These are phyloP conservation scores for Melinopterus prodromus DNA, from an alignment of 2,888 invertebrate genomes.

Conservation along the genomic window DNA sequence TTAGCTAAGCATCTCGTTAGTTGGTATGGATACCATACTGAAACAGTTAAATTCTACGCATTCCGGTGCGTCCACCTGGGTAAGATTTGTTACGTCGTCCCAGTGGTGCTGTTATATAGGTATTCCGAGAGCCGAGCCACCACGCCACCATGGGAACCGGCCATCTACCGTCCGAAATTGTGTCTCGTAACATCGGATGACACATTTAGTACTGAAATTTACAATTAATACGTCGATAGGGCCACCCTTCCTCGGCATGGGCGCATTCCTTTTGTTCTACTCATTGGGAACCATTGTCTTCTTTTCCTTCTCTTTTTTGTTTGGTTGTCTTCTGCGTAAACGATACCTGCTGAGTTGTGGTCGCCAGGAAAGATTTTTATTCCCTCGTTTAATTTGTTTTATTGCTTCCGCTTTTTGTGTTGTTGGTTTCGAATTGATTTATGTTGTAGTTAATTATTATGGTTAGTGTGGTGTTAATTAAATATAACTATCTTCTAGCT, in stretches of 20 bases:
- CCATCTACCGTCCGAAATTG: not conserved
- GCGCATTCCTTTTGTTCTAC: not conserved
- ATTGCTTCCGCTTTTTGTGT: not conserved
- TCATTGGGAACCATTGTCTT: constrained; percentile 4
- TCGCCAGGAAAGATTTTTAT: not conserved
- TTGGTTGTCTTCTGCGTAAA: not conserved
- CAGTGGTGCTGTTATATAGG: not conserved
- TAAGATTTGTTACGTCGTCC: constrained; percentile 4
- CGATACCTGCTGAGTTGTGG: not conserved
- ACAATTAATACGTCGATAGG: constrained; percentile 4
- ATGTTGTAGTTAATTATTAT: not conserved
- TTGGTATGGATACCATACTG: not conserved
- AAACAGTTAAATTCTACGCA: not conserved
- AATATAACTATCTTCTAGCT: not conserved
- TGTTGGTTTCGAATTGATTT: not conserved
- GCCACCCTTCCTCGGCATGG: not conserved
- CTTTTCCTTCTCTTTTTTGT: not conserved
- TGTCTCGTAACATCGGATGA: not conserved
- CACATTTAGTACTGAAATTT: constrained; percentile 4
- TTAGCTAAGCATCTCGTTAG: not conserved
- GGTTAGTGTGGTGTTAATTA: not conserved
- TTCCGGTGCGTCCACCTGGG: not conserved
- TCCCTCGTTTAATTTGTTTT: not conserved
- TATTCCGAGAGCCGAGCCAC: not conserved
- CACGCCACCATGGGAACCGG: not conserved